Base-by-base conservation (phyloP, 2,113 vertebrate species). In the Hucho hucho region DNA sequence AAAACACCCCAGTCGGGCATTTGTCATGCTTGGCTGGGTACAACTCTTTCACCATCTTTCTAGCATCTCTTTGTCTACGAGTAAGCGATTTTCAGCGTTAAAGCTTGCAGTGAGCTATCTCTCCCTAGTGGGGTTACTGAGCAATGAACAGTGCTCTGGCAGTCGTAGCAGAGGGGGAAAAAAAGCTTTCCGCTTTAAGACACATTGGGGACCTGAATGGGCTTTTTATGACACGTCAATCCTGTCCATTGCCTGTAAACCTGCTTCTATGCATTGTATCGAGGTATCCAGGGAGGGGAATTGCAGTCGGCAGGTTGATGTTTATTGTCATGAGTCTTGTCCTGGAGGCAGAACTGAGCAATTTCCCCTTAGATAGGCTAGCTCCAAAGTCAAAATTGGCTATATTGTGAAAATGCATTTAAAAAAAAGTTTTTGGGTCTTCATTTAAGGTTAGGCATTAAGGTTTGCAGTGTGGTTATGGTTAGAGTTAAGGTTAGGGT, bases 201-300 rank as follows among this genome's bases (percentile, higher is more conserved):
- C 83, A 69, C 83, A 72, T 88, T 79, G 75, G 88, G 86, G 88
- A 91, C 86, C 77, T 46, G 70, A 88, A 88, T 85, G 79, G 77
- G 78, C 69, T 77, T 91, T 90, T 92, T 89, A 91, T 86, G 83
- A 86, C 81, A 83, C 84, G 87, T 29, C 18, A 85, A 76, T 88
- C 86, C 81, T 85, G 79, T 46, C 79, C 79, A 75, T 72, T 80
- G 84, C 84, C 81, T 70, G 79, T 72, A 84, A 83, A 81, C 81
- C 73, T 46, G 24, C 73, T 70, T 82, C 79, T 80, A 75, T 77
- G 68, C 73, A 61, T 74, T 77, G 82, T 86, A 81, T 81, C 75
- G 75, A 84, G 69, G 25, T 79, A 71, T 77, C 77, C 66, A 81
- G 83, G 85, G 53, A 61, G 65, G 65, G 24, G 29, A 76, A 70